Evolutionary conservation across 2,888 invertebrate genomes (phyloP).

Genomic region (Zygogramma bicolorata): DNA sequence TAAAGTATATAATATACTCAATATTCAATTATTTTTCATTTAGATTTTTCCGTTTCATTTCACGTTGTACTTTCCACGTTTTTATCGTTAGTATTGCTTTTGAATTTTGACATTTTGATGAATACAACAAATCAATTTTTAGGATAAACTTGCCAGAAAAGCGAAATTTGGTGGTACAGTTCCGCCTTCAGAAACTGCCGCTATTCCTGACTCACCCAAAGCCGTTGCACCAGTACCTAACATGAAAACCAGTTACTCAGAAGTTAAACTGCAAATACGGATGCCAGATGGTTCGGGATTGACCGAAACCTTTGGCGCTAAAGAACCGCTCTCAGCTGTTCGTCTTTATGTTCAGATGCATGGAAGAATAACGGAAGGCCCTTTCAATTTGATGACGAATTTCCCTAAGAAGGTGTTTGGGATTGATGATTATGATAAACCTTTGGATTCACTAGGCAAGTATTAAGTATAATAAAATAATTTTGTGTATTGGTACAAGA

Average conservation of each 20-base stretch:
- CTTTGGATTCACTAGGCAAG: slow-evolving; percentile 84
- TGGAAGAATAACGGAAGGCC: slow-evolving; percentile 75
- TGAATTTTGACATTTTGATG: too few species aligned
- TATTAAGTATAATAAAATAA: neutral
- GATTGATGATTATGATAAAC: slow-evolving; percentile 88
- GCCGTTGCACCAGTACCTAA: slow-evolving; percentile 28
- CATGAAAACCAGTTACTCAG: slow-evolving; percentile 70
- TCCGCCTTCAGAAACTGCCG: slow-evolving; percentile 49
- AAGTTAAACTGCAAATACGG: slow-evolving; percentile 82
- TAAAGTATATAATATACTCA: too few species aligned
- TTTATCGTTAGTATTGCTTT: too few species aligned
- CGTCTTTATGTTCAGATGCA: slow-evolving; percentile 90
- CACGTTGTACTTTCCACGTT: too few species aligned
- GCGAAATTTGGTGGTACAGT: slow-evolving; percentile 67
- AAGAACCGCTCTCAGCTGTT: slow-evolving; percentile 92
- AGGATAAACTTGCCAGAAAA: slow-evolving; percentile 89
- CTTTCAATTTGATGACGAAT: slow-evolving; percentile 88
- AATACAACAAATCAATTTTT: too few species aligned
- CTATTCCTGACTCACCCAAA: slow-evolving; percentile 61
- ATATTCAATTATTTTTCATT: too few species aligned
- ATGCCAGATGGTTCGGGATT: slow-evolving; percentile 80
- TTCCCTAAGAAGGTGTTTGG: slow-evolving; percentile 92
- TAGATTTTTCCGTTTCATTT: too few species aligned
- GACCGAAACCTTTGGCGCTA: slow-evolving; percentile 83
- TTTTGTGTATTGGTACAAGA: too few species aligned